phyloP scores from a whole-genome alignment of 2,113 vertebrate genomes.

The Brachypodius melanocephalos region DNA sequence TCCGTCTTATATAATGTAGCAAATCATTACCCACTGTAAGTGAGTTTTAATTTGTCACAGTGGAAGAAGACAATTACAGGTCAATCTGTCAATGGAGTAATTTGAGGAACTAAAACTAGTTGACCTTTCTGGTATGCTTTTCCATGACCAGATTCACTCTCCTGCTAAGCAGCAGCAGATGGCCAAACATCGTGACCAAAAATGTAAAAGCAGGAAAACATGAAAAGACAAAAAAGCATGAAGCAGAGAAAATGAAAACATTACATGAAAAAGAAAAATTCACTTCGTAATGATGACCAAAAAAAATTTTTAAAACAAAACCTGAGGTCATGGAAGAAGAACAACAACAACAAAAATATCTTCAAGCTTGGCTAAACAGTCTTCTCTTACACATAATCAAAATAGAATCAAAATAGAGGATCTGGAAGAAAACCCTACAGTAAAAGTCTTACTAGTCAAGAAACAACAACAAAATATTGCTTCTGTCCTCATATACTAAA shows the following conservation, averaged over 20 bases:
- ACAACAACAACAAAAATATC: not conserved
- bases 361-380: not conserved
- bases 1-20: not conserved
- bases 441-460: not conserved
- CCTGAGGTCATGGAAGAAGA: not conserved
- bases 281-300: fast-evolving
- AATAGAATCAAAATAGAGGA: not conserved
- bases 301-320: not conserved
- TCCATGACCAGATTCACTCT: not conserved
- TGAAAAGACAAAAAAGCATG: not conserved
- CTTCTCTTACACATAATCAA: not conserved
- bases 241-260: not conserved
- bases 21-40: slow-evolving; percentile 1
- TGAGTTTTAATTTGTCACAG: slow-evolving; percentile 41
- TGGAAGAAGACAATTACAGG: slow-evolving; percentile 12
- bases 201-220: not conserved
- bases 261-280: not conserved
- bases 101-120: not conserved
- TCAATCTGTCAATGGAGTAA: slow-evolving; percentile 24
- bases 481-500: not conserved
- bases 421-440: not conserved
- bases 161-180: slow-evolving; percentile 44
- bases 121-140: not conserved
- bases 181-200: not conserved
- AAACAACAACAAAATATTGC: not conserved